Conservation (phyloP, 2,888 invertebrate genomes). For the Mythimna loreyi region DNA sequence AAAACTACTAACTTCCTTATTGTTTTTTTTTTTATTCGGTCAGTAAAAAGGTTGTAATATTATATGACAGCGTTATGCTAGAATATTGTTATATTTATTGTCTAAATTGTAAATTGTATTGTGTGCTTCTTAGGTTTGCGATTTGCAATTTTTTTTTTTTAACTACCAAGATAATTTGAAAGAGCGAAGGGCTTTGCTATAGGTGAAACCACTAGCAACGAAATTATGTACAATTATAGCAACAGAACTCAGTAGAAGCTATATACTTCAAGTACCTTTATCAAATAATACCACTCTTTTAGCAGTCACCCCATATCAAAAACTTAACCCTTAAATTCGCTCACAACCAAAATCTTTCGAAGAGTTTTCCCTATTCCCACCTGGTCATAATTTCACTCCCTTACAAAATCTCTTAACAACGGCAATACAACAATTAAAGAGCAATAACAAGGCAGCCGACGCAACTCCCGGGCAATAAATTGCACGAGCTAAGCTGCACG, state of each 20-base stretch:
- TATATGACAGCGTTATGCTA: slow-evolving; percentile 9
- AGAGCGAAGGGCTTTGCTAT: not conserved
- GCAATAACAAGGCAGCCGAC: slow-evolving; percentile 45
- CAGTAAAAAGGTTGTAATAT: slow-evolving; percentile 18
- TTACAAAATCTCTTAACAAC: slow-evolving; percentile 60
- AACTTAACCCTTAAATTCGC: slow-evolving; percentile 11
- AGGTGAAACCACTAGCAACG: not conserved
- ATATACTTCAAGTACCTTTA: not conserved
- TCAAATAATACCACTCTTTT: not conserved
- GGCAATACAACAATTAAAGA: slow-evolving; percentile 62
- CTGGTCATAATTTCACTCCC: slow-evolving; percentile 28
- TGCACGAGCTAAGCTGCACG: slow-evolving; percentile 51
- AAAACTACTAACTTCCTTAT: no score
- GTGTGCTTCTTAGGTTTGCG: not conserved
- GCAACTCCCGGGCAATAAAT: slow-evolving; percentile 55
- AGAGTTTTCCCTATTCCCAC: slow-evolving; percentile 9
- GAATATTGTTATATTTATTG: not conserved
- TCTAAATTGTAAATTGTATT: no score
- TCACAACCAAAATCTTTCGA: slow-evolving; percentile 4
- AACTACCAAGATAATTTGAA: not conserved
- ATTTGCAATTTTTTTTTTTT: not conserved
- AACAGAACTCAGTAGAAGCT: no score
- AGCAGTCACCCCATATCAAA: not conserved
- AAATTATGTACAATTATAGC: not conserved
- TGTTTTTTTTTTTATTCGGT: slow-evolving; percentile 2